Conservation (phyloP, 2,888 invertebrate genomes). For the Phasia obesa region DNA sequence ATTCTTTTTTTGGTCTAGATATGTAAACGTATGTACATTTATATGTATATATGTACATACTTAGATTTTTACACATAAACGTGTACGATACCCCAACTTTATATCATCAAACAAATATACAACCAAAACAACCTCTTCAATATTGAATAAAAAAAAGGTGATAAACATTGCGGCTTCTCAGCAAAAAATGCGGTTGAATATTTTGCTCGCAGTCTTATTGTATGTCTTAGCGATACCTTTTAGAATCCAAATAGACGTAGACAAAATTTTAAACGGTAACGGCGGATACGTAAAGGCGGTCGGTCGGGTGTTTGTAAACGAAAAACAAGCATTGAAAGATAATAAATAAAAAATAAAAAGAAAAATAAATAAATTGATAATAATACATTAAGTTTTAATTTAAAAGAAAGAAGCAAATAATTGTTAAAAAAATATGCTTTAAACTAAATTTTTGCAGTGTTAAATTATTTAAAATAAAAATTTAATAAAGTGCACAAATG, state of each 20-base stretch:
- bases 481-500: not conserved
- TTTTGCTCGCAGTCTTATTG: slow-evolving; percentile 32
- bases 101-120: slow-evolving; percentile 39
- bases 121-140: slow-evolving; percentile 60
- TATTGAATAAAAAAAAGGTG: slow-evolving; percentile 63
- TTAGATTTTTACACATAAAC: slow-evolving; percentile 2
- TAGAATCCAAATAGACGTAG: slow-evolving; percentile 61
- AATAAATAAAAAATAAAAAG: slow-evolving; percentile 7
- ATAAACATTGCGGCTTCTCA: slow-evolving; percentile 73
- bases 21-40: not conserved
- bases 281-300: slow-evolving; percentile 45
- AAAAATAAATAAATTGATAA: slow-evolving; percentile 1
- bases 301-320: slow-evolving; percentile 39
- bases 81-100: slow-evolving; percentile 14
- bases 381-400: slow-evolving; percentile 6
- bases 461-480: not conserved
- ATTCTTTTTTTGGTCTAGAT: slow-evolving; percentile 19
- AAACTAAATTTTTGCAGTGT: not conserved
- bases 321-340: slow-evolving; percentile 23
- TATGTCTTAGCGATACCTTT: slow-evolving; percentile 46
- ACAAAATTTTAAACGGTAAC: slow-evolving; percentile 57
- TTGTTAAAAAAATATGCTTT: not conserved
- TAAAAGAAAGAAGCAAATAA: slow-evolving; percentile 6
- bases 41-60: slow-evolving; percentile 7
- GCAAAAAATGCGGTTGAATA: slow-evolving; percentile 70